A percentile compares a stretch with the other conserved stretches of the same genome.
phyloP scores from a whole-genome alignment of 1,140 invertebrate genomes.

The Sweltsa coloradensis region DNA sequence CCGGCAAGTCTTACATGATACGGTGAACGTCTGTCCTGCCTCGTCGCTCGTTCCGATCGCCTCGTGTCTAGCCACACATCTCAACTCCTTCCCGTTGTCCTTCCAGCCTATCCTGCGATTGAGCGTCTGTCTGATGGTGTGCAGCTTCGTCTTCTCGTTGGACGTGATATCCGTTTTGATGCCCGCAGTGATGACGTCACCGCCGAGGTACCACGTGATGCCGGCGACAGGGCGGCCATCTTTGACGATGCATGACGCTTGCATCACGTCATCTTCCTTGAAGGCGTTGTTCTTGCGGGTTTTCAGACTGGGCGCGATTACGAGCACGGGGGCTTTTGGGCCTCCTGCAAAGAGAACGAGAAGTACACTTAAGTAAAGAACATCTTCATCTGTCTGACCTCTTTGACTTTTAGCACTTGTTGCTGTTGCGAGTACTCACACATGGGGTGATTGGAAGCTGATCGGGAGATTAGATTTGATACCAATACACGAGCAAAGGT shows the following conservation, averaged over 20 bases:
- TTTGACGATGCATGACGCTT: conserved; percentile 48
- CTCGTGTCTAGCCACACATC: conserved; percentile 51
- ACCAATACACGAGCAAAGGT: too few species aligned
- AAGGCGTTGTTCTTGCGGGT: conserved; percentile 29
- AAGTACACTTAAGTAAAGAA: too few species aligned
- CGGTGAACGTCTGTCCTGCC: too few species aligned
- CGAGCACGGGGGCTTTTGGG: conserved; percentile 41
- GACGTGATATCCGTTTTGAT: too few species aligned
- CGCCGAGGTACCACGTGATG: conserved; percentile 53
- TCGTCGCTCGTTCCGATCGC: too few species aligned
- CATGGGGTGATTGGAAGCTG: too few species aligned
- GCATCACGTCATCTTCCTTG: conserved; percentile 42
- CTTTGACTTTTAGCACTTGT: too few species aligned
- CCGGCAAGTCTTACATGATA: too few species aligned
- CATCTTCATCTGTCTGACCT: too few species aligned
- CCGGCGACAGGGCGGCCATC: conserved; percentile 57
- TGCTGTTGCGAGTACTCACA: too few species aligned
- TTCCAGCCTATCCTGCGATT: conserved; percentile 40
- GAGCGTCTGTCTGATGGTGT: conserved; percentile 47
- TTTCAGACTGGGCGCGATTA: conserved; percentile 33
- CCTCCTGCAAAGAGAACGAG: conserved; percentile 38
- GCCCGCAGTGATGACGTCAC: too few species aligned
- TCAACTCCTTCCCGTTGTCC: conserved; percentile 47
- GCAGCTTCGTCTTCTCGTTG: conserved; percentile 31
- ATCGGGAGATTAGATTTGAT: too few species aligned